A percentile compares a stretch with the other conserved stretches of the same genome.
phyloP scores from a whole-genome alignment of 2,113 vertebrate genomes.

The Australoheros scitulus region DNA sequence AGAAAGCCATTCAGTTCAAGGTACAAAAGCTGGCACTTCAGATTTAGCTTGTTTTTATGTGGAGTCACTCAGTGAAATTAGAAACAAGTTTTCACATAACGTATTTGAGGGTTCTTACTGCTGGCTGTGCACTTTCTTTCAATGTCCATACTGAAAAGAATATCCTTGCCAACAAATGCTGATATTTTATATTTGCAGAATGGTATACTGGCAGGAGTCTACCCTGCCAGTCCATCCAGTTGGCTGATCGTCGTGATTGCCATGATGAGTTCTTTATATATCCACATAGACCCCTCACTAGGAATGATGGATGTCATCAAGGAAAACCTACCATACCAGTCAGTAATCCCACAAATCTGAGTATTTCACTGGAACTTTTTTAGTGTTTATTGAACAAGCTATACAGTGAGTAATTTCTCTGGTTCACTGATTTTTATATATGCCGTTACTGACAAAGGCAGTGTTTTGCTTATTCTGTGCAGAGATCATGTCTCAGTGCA shows the following conservation, averaged over 20 bases:
- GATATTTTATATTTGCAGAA: conserved; percentile 79
- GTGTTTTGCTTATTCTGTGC: conserved; percentile 51
- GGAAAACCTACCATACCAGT: conserved; percentile 84
- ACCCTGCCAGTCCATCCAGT: conserved; percentile 92
- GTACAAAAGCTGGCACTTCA: conserved; percentile 60
- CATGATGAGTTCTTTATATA: conserved; percentile 89
- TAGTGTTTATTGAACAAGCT: background rate
- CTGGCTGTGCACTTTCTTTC: background rate
- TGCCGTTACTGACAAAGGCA: background rate
- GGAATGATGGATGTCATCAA: conserved; percentile 86
- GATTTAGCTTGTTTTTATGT: background rate
- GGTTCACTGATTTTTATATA: background rate
- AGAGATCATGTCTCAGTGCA: conserved; percentile 77
- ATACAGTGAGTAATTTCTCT: background rate
- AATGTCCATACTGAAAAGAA: background rate
- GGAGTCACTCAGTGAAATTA: background rate
- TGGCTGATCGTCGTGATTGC: conserved; percentile 89
- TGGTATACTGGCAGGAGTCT: conserved; percentile 90
- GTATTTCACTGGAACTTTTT: background rate
- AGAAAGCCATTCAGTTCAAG: conserved; percentile 89
- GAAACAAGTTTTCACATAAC: background rate
- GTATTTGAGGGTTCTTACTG: background rate
- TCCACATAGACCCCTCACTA: conserved; percentile 85
- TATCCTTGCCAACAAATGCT: background rate
- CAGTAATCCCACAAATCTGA: conserved; percentile 38